phyloP scores from a whole-genome alignment of 2,888 invertebrate genomes.

The Archaeoteleia sp. region DNA sequence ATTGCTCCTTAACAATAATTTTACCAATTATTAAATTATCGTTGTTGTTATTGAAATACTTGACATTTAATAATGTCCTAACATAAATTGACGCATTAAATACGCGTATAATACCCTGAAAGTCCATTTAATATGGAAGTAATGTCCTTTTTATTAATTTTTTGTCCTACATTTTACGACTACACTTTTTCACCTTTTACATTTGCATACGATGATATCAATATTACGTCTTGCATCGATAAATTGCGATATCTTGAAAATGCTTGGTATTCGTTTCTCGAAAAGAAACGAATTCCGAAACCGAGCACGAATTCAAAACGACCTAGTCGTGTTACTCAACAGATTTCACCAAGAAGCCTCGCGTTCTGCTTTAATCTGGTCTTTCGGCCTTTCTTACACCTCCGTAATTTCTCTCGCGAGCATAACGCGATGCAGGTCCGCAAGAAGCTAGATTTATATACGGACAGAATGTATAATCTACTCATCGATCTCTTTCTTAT shows the following conservation, averaged over 20 bases:
- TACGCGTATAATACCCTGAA: too few relatives aligned
- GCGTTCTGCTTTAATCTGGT: constrained; percentile 39
- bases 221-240: constrained; percentile 10
- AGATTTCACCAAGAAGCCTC: constrained; percentile 53
- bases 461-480: constrained; percentile 6
- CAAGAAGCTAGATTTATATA: constrained; percentile 22
- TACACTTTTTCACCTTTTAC: too few relatives aligned
- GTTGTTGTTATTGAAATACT: too few relatives aligned
- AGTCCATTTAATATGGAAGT: too few relatives aligned
- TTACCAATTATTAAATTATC: too few relatives aligned
- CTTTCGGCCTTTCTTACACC: constrained; percentile 40
- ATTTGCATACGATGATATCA: constrained; percentile 5
- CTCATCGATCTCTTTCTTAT: constrained; percentile 10
- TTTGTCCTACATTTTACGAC: too few relatives aligned
- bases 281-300: constrained; percentile 43
- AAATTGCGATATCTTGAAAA: constrained; percentile 12
- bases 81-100: too few relatives aligned
- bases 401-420: constrained; percentile 47
- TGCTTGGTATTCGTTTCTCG: constrained; percentile 38
- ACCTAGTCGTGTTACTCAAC: constrained; percentile 49
- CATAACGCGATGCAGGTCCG: constrained; percentile 16
- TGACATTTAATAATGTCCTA: too few relatives aligned
- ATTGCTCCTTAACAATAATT: too few relatives aligned
- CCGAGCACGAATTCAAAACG: constrained; percentile 45
- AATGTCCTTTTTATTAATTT: too few relatives aligned